Conservation (phyloP, 2,797 vertebrate species). For the Sebastes oblongus region DNA sequence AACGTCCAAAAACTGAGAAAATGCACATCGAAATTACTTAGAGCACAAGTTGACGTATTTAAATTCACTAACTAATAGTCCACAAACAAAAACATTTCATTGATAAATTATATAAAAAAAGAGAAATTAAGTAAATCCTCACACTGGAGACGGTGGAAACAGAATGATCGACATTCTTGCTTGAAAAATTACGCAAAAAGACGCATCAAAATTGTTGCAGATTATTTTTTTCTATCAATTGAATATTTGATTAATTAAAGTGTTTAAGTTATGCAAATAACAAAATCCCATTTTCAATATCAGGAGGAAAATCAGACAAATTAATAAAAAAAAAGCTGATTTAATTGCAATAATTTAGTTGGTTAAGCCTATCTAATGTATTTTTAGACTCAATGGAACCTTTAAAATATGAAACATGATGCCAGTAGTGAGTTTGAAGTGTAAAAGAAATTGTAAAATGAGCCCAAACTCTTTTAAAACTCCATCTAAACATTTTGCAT, state of each 20-base stretch:
- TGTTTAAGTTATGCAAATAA: background rate
- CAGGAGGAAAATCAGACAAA: background rate
- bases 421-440: background rate
- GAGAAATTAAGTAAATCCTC: background rate
- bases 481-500: background rate
- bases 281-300: background rate
- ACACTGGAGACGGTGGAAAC: background rate
- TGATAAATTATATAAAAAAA: background rate
- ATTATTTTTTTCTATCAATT: no score
- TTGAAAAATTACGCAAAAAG: background rate
- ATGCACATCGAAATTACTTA: background rate
- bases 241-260: background rate
- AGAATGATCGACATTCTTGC: background rate
- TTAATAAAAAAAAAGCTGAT: background rate
- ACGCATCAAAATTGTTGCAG: background rate
- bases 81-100: rapidly evolving
- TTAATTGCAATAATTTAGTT: background rate
- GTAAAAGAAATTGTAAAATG: background rate
- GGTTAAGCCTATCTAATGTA: background rate
- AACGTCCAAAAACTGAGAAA: background rate
- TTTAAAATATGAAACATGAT: background rate
- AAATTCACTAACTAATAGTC: background rate
- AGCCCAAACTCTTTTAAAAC: background rate
- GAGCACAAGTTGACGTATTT: background rate
- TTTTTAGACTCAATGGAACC: background rate